Conservation (phyloP, 2,888 invertebrate species). For the Autographa gamma region DNA sequence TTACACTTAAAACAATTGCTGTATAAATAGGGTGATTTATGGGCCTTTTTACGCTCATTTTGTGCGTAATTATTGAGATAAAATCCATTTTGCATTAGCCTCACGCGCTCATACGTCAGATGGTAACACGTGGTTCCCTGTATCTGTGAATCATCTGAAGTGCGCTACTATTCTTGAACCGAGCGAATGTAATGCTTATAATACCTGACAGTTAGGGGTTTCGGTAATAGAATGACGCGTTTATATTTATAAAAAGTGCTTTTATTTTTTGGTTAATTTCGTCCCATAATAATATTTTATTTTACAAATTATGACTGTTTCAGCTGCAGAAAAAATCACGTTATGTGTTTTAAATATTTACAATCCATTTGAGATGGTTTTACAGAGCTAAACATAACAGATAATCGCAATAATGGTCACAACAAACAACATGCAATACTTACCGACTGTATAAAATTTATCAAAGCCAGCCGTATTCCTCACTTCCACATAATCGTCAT, state of each 20-base stretch:
- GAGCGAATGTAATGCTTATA: constrained; percentile 35
- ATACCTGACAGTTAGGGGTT: constrained; percentile 24
- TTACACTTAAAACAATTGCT: constrained; percentile 38
- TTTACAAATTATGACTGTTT: background rate
- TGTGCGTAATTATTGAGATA: constrained; percentile 53
- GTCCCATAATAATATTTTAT: background rate
- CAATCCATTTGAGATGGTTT: background rate
- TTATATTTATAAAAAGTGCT: background rate
- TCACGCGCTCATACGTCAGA: constrained; percentile 59
- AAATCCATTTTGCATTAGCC: constrained; percentile 57
- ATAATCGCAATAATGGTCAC: background rate
- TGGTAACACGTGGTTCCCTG: constrained; percentile 55
- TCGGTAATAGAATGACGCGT: constrained; percentile 9
- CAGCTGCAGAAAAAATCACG: background rate
- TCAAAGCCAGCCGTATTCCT: constrained; percentile 90
- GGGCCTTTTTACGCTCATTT: constrained; percentile 34
- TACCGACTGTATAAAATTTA: constrained; percentile 86
- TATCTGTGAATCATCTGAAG: constrained; percentile 56
- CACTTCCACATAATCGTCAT: constrained; percentile 82
- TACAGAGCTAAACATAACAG: constrained; percentile 7
- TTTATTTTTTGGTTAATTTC: background rate
- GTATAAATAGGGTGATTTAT: constrained; percentile 44
- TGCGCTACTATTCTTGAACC: constrained; percentile 49
- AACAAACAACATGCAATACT: constrained; percentile 66
- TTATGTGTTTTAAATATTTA: background rate